Conservation (phyloP, 2,113 vertebrate species). For the Nansenia antarctica region DNA sequence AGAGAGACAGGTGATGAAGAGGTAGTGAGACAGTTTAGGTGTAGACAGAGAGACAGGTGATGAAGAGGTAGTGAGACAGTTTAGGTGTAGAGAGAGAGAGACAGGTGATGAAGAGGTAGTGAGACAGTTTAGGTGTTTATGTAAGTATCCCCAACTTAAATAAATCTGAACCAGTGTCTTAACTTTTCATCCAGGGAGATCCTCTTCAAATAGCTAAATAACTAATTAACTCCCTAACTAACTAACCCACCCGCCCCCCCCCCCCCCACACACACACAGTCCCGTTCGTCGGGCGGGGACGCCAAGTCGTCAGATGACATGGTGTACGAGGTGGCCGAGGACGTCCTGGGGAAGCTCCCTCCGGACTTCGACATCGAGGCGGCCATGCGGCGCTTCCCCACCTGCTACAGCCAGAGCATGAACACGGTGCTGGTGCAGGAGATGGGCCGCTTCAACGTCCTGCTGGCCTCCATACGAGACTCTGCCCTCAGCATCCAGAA, state of each 20-base stretch:
- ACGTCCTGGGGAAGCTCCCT: constrained; percentile 85
- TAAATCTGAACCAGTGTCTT: no score
- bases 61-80: no score
- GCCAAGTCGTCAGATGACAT: constrained; percentile 82
- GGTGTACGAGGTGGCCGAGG: constrained; percentile 83
- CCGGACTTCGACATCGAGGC: constrained; percentile 80
- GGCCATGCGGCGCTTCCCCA: constrained; percentile 82
- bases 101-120: no score
- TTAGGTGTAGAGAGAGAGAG: no score
- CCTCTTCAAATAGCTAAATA: background rate
- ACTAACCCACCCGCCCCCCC: no score
- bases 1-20: no score
- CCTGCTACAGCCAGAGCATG: constrained; percentile 88
- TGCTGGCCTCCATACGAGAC: constrained; percentile 77
- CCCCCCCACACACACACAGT: constrained; percentile 56
- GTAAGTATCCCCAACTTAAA: no score
- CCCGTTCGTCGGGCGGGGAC: constrained; percentile 75
- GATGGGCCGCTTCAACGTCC: constrained; percentile 90
- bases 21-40: no score
- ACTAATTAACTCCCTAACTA: background rate
- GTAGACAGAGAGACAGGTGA: no score
- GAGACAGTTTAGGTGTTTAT: no score
- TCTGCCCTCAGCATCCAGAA: constrained; percentile 87
- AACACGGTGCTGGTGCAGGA: constrained; percentile 91
- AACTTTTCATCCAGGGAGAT: no score